These are phyloP conservation scores for Crioceris asparagi DNA, from an alignment of 2,888 invertebrate species.

Conservation along the genomic window DNA sequence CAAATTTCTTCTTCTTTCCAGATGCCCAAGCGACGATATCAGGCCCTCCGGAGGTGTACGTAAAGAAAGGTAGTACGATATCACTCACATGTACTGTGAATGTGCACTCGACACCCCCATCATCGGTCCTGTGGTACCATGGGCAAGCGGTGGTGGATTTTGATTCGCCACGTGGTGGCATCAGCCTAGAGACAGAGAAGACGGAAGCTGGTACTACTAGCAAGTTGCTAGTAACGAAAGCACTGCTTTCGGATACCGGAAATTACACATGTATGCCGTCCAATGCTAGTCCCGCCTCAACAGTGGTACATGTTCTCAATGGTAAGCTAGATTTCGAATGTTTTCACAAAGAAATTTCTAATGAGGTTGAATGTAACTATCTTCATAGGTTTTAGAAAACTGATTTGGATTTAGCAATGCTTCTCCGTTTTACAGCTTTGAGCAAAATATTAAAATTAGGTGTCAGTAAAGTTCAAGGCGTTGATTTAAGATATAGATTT, in stretches of 20 bases:
- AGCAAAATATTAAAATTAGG: too few relatives aligned
- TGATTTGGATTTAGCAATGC: too few relatives aligned
- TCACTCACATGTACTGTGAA: constrained; percentile 81
- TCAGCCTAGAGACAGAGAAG: constrained; percentile 78
- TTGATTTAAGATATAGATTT: too few relatives aligned
- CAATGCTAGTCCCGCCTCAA: constrained; percentile 71
- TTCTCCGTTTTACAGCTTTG: too few relatives aligned
- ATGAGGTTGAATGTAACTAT: too few relatives aligned
- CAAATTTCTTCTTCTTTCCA: constrained; percentile 38
- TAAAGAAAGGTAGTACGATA: constrained; percentile 84
- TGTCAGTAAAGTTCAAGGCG: too few relatives aligned
- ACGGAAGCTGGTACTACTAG: constrained; percentile 74
- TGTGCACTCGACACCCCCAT: constrained; percentile 68
- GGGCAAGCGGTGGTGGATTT: constrained; percentile 73
- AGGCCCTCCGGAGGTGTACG: constrained; percentile 78
- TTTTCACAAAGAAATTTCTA: too few relatives aligned
- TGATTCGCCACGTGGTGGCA: constrained; percentile 73
- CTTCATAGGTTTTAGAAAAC: too few relatives aligned
- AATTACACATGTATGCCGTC: constrained; percentile 86
- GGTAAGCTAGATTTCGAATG: too few relatives aligned
- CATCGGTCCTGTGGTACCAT: constrained; percentile 78
- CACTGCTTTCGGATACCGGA: constrained; percentile 73
- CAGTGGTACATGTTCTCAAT: constrained; percentile 75
- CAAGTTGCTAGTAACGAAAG: constrained; percentile 71
- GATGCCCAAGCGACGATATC: constrained; percentile 79